Evolutionary conservation across 2,113 vertebrate genomes (phyloP).

Genomic region (Pollimyrus isidori): DNA sequence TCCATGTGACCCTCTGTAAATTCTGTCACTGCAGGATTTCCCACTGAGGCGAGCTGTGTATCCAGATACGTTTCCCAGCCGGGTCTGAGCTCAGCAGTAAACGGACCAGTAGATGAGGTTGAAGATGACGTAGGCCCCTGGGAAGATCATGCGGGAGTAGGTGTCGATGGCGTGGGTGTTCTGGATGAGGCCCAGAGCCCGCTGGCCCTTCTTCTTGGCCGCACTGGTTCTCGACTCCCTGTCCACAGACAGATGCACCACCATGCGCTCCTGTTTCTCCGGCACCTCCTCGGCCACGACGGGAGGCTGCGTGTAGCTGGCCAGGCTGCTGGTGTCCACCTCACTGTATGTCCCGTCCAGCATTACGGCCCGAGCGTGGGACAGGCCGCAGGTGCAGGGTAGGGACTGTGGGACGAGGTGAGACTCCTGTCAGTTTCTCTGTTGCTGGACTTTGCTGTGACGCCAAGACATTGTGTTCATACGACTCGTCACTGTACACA

Average conservation of each 20-base stretch:
- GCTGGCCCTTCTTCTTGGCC: slow-evolving; percentile 69
- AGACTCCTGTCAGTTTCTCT: neutral
- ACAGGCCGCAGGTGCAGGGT: slow-evolving; percentile 73
- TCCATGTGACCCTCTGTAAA: neutral
- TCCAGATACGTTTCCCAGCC: neutral
- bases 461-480: neutral
- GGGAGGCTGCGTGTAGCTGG: slow-evolving; percentile 71
- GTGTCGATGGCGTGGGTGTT: slow-evolving; percentile 88
- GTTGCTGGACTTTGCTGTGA: neutral
- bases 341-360: slow-evolving; percentile 79
- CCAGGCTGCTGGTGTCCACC: slow-evolving; percentile 78
- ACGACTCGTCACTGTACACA: neutral
- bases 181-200: slow-evolving; percentile 74
- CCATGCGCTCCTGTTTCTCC: slow-evolving; percentile 76
- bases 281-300: slow-evolving; percentile 62
- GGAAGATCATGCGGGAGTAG: slow-evolving; percentile 89
- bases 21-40: neutral
- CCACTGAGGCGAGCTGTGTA: neutral
- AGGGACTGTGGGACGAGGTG: slow-evolving; percentile 45
- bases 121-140: slow-evolving; percentile 86
- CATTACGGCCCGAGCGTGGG: slow-evolving; percentile 76
- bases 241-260: slow-evolving; percentile 75
- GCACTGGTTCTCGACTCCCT: slow-evolving; percentile 60
- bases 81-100: slow-evolving; percentile 67
- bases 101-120: slow-evolving; percentile 95